These are phyloP conservation scores for Mormoops blainvillei DNA, from an alignment of 2,113 vertebrate genomes.

Conservation along the genomic window DNA sequence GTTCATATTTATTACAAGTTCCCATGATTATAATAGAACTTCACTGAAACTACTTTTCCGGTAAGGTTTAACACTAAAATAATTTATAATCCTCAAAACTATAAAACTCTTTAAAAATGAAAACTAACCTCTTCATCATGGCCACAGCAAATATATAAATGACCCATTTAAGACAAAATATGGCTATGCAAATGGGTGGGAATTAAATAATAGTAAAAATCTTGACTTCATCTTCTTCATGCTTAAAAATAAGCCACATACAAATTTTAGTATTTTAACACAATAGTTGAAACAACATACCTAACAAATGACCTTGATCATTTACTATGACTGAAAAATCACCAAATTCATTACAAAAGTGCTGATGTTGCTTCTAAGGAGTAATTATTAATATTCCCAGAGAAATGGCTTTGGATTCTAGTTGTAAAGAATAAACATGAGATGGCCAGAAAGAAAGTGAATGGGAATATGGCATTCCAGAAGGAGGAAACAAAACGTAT, in stretches of 20 bases:
- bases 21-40: neutral
- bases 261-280: neutral
- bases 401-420: neutral
- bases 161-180: neutral
- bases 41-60: neutral
- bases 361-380: neutral
- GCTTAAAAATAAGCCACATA: neutral
- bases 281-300: neutral
- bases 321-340: neutral
- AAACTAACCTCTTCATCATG: neutral
- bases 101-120: neutral
- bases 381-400: neutral
- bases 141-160: neutral
- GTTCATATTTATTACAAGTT: neutral
- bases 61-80: neutral
- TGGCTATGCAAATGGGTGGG: neutral
- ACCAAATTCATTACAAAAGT: neutral
- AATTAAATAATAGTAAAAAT: neutral
- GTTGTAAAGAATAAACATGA: neutral
- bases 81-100: neutral
- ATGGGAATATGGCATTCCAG: neutral
- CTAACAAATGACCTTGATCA: neutral
- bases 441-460: neutral
- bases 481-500: neutral
- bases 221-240: neutral